Evolutionary conservation across 2,113 vertebrate genomes (phyloP), one percentile per base, ranked within the genome.

Genomic region (Vimba vimba): DNA sequence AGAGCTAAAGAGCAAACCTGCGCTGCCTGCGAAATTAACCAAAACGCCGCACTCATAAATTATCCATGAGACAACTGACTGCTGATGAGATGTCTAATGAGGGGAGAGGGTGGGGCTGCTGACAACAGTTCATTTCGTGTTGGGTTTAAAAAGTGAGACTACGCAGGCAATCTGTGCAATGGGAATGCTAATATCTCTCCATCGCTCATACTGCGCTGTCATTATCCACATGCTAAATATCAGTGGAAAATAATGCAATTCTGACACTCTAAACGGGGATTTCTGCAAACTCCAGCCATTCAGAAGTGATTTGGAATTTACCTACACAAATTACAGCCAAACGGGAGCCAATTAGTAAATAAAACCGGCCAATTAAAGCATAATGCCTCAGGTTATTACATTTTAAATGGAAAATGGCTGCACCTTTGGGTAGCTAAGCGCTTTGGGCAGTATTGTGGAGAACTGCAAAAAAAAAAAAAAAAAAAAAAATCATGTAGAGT

Each of bases 11-110:
- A 89, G 86, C 86, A 85, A 91, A 92, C 82, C 85, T 79, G 87
- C 81, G 47, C 60, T 78, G 57, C 88, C 71, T 89, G 88, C 79
- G 62, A 71, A 92, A 88, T 83, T 64, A 93, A 87, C 57, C 60
- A 74, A 82, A 77, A 86, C 74, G 86, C 55, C 85, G 81, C 50
- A 76, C 86, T 92, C 85, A 93, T 93, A 89, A 93, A 94, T 93
- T 91, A 93, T 86, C 90, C 92, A 94, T 91, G 88, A 80, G 83
- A 86, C 91, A 89, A 93, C 90, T 89, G 90, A 92, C 92, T 90
- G 88, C 91, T 93, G 92, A 95, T 94, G 91, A 94, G 91, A 89
- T 92, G 89, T 92, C 88, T 93, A 93, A 94, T 94, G 90, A 93
- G 92, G 74, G 88, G 71, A 69, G 75, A 84, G 89, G 88, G 80